These are phyloP conservation scores for Orthosia cruda DNA, from an alignment of 2,888 invertebrate species.

Conservation along the genomic window DNA sequence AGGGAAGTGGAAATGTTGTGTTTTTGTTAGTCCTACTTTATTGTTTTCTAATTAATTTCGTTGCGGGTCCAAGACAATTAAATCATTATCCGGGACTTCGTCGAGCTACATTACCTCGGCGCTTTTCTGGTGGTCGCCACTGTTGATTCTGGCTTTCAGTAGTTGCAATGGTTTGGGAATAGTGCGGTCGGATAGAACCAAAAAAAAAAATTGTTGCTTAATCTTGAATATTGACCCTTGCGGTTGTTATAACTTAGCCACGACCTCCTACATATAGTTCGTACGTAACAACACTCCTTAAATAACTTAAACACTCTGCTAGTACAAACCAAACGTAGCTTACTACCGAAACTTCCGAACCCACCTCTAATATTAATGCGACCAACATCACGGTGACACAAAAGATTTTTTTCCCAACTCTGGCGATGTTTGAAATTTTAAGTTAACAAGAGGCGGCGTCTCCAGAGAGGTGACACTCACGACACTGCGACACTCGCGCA, in stretches of 20 bases:
- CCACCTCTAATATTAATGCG: slow-evolving; percentile 47
- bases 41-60: too few species aligned
- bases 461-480: slow-evolving; percentile 28
- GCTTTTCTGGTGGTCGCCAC: too few species aligned
- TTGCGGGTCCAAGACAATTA: too few species aligned
- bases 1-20: too few species aligned
- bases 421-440: slow-evolving; percentile 50
- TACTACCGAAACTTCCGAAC: neutral
- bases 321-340: neutral
- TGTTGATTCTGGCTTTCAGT: too few species aligned
- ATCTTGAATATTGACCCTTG: neutral
- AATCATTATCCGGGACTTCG: too few species aligned
- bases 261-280: neutral
- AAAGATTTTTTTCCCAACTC: slow-evolving; percentile 31
- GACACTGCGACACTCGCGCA: slow-evolving; percentile 42
- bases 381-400: slow-evolving; percentile 8
- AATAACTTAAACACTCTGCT: slow-evolving; percentile 12
- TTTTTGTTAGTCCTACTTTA: too few species aligned
- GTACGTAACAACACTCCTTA: neutral
- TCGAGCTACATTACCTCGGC: too few species aligned
- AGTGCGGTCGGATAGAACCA: too few species aligned
- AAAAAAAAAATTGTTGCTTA: neutral
- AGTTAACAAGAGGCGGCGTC: slow-evolving; percentile 45
- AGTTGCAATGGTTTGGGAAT: too few species aligned
- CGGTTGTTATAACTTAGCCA: neutral